Evolutionary conservation across 2,113 vertebrate genomes (phyloP).

Genomic region (Motacilla tschutschensis): DNA sequence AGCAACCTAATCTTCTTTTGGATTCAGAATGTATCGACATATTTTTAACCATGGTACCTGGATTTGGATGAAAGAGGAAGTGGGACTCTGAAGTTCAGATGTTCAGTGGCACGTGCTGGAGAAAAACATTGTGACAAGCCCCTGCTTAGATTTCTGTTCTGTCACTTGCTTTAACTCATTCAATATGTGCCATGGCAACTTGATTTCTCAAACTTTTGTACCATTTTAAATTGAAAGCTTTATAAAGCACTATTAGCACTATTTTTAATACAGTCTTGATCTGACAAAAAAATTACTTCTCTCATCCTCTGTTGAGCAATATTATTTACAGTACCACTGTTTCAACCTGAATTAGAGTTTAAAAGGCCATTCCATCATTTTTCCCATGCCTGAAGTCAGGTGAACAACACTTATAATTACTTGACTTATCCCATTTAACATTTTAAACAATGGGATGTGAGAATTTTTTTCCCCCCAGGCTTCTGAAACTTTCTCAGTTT

Average conservation of each 20-base stretch:
- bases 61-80: background rate
- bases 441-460: background rate
- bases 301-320: background rate
- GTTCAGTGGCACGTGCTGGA: background rate
- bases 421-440: background rate
- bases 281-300: background rate
- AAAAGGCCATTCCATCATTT: background rate
- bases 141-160: background rate
- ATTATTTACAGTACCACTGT: background rate
- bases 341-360: background rate
- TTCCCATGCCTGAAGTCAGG: background rate
- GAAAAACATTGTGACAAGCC: background rate
- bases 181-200: accelerated
- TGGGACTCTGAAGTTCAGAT: background rate
- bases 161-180: background rate
- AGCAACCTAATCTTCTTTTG: background rate
- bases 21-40: background rate
- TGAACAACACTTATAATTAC: background rate
- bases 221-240: background rate
- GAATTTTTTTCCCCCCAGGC: background rate
- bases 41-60: background rate
- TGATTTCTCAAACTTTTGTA: background rate
- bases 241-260: background rate
- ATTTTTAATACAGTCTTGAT: background rate
- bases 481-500: background rate